A percentile compares a stretch with the other conserved stretches of the same genome.
phyloP scores from a whole-genome alignment of 2,888 invertebrate species.

The Drosophila atripex region DNA sequence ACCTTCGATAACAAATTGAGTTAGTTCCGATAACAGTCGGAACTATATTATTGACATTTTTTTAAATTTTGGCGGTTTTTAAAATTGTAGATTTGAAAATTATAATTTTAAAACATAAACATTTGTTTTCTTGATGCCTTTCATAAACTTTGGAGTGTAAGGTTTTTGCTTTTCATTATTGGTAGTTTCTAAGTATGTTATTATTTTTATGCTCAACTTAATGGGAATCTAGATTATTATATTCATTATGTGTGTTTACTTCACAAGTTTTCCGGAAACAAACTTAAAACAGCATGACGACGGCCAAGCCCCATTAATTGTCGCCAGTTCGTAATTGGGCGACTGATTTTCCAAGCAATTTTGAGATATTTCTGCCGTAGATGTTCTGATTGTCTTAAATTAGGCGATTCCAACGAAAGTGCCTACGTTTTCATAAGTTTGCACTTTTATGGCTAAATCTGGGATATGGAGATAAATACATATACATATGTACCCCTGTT shows the following conservation, averaged over 20 bases:
- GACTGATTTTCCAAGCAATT: constrained; percentile 2
- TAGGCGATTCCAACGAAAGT: constrained; percentile 53
- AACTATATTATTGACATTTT: background rate
- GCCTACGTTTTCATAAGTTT: background rate
- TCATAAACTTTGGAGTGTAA: too few species aligned
- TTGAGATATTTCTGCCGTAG: constrained; percentile 40
- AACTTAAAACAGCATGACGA: background rate
- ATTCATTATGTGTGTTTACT: background rate
- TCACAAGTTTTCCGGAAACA: constrained; percentile 16
- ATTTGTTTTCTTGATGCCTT: background rate
- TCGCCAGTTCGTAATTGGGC: constrained; percentile 28
- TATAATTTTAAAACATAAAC: too few species aligned
- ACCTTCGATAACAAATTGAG: background rate
- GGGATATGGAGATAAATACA: background rate
- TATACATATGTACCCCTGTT: background rate
- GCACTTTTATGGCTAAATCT: background rate
- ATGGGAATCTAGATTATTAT: background rate
- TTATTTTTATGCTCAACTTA: background rate
- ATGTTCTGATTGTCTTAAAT: constrained; percentile 69
- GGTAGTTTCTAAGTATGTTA: background rate
- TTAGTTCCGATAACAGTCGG: background rate
- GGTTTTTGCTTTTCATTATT: background rate
- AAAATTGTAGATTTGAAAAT: background rate
- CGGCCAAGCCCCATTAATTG: constrained; percentile 24
- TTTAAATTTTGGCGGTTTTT: background rate